phyloP scores from a whole-genome alignment of 1,140 invertebrate genomes.

The Ceratina calcarata region DNA sequence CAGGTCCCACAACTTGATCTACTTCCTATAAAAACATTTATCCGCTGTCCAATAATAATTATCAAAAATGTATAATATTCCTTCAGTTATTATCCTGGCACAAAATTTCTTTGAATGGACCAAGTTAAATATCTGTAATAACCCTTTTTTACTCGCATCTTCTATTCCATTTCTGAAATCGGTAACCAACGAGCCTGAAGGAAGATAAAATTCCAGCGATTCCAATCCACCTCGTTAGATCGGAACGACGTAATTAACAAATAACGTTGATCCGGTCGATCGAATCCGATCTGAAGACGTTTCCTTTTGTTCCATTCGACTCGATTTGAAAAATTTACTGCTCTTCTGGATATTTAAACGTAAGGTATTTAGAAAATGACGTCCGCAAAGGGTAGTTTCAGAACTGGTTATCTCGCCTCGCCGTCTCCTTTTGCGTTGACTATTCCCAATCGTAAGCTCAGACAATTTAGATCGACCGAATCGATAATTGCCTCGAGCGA shows the following conservation, averaged over 20 bases:
- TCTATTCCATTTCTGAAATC: constrained; percentile 10
- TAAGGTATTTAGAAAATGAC: neutral
- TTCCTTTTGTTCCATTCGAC: constrained; percentile 12
- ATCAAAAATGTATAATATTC: no score
- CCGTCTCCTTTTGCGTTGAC: constrained; percentile 4
- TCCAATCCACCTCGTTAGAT: constrained; percentile 38
- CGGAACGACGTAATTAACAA: constrained; percentile 35
- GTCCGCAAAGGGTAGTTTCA: no score
- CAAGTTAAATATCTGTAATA: neutral
- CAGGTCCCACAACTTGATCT: no score
- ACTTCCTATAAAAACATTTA: no score
- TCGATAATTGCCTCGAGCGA: constrained; percentile 21
- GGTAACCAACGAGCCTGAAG: constrained; percentile 11
- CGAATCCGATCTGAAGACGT: neutral
- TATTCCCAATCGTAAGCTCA: constrained; percentile 2
- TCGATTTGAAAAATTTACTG: constrained; percentile 37
- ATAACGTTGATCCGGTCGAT: constrained; percentile 35
- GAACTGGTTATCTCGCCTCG: constrained; percentile 1
- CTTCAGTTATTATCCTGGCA: no score
- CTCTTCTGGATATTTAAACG: neutral
- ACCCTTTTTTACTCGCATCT: neutral
- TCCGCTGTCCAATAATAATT: no score
- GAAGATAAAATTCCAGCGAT: constrained; percentile 28
- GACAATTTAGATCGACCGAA: constrained; percentile 10
- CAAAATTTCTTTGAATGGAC: neutral